These are phyloP conservation scores for Balearica regulorum DNA, from an alignment of 2,797 vertebrate genomes.

Conservation along the genomic window DNA sequence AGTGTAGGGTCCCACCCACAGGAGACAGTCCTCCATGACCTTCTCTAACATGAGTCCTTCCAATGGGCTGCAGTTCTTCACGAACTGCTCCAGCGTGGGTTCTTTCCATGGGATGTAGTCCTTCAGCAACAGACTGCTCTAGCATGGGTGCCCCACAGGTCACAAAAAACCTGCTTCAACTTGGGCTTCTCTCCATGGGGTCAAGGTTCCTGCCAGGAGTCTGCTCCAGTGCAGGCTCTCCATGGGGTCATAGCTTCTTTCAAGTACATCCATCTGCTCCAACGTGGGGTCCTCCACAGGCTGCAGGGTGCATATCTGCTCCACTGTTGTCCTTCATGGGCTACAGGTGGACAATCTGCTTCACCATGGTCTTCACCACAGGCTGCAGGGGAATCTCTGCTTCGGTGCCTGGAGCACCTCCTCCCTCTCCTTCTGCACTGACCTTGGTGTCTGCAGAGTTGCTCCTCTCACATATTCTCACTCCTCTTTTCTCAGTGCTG, in stretches of 20 bases:
- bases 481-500: neutral
- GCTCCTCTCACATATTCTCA: neutral
- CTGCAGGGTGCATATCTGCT: neutral
- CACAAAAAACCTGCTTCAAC: neutral
- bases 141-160: neutral
- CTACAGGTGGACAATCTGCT: neutral
- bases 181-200: fast-evolving
- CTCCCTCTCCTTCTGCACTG: neutral
- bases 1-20: neutral
- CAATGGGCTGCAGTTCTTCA: neutral
- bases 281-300: fast-evolving
- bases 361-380: neutral
- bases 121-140: neutral
- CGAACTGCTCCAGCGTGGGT: neutral
- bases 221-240: fast-evolving
- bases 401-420: fast-evolving
- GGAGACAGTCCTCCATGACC: neutral
- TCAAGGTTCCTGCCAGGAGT: neutral
- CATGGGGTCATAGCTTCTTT: neutral
- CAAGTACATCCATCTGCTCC: neutral
- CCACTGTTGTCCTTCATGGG: neutral
- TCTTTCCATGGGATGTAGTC: too few species aligned
- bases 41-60: neutral
- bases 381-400: neutral
- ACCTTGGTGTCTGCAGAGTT: neutral